These are phyloP conservation scores for Sphaerophoria taeniata DNA, from an alignment of 2,888 invertebrate species.

Conservation along the genomic window DNA sequence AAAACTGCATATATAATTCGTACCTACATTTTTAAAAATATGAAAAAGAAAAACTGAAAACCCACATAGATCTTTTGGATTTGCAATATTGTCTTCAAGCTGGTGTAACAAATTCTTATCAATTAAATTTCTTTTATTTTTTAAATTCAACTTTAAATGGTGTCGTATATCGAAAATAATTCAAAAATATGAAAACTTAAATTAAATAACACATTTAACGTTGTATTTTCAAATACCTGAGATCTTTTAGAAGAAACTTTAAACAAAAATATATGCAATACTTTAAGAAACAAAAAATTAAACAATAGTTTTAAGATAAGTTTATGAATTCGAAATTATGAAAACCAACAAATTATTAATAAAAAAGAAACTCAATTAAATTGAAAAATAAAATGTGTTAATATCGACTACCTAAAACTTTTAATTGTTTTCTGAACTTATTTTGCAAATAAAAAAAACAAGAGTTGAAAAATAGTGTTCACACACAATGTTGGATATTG, in stretches of 20 bases:
- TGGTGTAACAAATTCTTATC: not conserved
- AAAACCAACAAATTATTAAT: slow-evolving; percentile 45
- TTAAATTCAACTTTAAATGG: slow-evolving; percentile 32
- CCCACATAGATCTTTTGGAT: slow-evolving; percentile 19
- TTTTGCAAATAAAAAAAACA: slow-evolving; percentile 2
- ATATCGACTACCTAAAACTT: slow-evolving; percentile 44
- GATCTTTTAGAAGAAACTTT: slow-evolving; percentile 52
- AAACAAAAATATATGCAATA: slow-evolving; percentile 36
- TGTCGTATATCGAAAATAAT: slow-evolving; percentile 28
- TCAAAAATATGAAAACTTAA: not conserved
- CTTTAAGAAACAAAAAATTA: not conserved
- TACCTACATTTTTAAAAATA: not conserved
- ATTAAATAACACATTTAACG: slow-evolving; percentile 31
- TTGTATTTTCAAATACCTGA: slow-evolving; percentile 62
- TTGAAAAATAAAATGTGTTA: slow-evolving; percentile 69
- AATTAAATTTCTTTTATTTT: slow-evolving; percentile 33
- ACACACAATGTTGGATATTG: not conserved
- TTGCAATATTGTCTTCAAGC: slow-evolving; percentile 54
- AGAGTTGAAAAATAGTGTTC: slow-evolving; percentile 2
- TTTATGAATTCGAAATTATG: slow-evolving; percentile 58
- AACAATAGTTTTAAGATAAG: slow-evolving; percentile 52
- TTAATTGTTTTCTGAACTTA: slow-evolving; percentile 41
- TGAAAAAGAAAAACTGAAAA: slow-evolving; percentile 25
- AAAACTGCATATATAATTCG: slow-evolving; percentile 9
- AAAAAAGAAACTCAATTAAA: slow-evolving; percentile 59